A percentile compares a stretch with the other conserved stretches of the same genome.
These are phyloP conservation scores for Euthynnus affinis DNA, from an alignment of 2,797 vertebrate species.

Conservation along the genomic window DNA sequence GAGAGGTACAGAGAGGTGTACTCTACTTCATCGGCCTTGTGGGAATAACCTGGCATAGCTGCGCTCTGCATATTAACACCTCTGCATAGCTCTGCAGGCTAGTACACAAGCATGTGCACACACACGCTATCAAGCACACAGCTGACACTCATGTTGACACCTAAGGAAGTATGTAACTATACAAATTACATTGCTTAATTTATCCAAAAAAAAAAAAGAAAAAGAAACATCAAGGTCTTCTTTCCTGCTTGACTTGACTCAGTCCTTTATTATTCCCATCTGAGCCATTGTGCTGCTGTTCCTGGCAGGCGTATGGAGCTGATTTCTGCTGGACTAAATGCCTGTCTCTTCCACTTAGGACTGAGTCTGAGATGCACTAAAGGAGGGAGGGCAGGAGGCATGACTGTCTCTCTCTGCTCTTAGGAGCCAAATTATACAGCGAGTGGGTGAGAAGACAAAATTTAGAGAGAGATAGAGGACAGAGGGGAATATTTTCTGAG, in stretches of 20 bases:
- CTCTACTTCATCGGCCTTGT: conserved; percentile 57
- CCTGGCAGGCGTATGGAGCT: conserved; percentile 51
- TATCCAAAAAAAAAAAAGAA: conserved; percentile 19
- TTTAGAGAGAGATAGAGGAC: not conserved
- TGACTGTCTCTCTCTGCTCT: not conserved
- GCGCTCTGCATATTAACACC: conserved; percentile 65
- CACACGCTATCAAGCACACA: conserved; percentile 23
- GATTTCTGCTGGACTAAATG: conserved; percentile 70
- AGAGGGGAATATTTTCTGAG: not conserved
- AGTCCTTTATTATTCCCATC: conserved; percentile 40
- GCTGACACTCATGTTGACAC: conserved; percentile 35
- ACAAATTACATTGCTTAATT: conserved; percentile 33
- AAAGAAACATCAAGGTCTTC: conserved; percentile 19
- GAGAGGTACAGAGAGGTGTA: conserved; percentile 53
- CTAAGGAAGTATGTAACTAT: conserved; percentile 16
- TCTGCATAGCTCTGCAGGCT: conserved; percentile 38
- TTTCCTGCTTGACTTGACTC: conserved; percentile 28
- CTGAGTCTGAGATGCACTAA: conserved; percentile 41
- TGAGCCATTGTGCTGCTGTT: conserved; percentile 47
- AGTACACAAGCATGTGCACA: conserved; percentile 29
- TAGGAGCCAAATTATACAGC: conserved; percentile 6
- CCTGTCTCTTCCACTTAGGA: conserved; percentile 68
- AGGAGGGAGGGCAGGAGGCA: conserved; percentile 21
- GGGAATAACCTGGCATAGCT: conserved; percentile 61
- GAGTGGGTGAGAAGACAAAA: conserved; percentile 10